Conservation (phyloP, 2,113 vertebrate genomes). For the Dipodomys merriami region DNA sequence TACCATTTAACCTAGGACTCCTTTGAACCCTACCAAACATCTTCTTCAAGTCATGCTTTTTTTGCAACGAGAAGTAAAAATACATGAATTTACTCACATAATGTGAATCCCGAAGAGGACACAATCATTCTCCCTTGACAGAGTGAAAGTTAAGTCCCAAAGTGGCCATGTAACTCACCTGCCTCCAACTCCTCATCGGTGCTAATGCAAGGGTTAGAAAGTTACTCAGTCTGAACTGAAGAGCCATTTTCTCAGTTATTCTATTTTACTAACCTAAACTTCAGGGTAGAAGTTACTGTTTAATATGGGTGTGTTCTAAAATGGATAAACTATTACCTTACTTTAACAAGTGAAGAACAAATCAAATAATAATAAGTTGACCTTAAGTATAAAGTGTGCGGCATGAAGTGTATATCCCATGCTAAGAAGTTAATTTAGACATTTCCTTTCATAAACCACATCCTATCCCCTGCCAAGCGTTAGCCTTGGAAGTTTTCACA, state of each 20-base stretch:
- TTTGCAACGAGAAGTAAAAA: background rate
- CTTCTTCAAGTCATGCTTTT: background rate
- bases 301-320: background rate
- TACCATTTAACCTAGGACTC: background rate
- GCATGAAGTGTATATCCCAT: conserved; percentile 6
- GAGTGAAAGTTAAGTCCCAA: background rate
- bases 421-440: background rate
- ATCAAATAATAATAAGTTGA: background rate
- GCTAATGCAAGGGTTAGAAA: background rate
- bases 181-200: background rate
- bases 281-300: background rate
- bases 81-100: conserved; percentile 16
- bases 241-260: background rate
- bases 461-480: background rate
- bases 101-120: conserved; percentile 2
- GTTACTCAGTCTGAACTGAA: background rate
- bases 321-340: background rate
- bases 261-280: background rate
- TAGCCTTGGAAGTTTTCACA: background rate
- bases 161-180: background rate
- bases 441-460: background rate
- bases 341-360: conserved; percentile 22
- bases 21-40: background rate
- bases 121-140: background rate
- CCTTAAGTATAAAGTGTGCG: background rate